Evolutionary conservation across 2,888 invertebrate genomes (phyloP).

Genomic region (Caenorhabditis angaria): DNA sequence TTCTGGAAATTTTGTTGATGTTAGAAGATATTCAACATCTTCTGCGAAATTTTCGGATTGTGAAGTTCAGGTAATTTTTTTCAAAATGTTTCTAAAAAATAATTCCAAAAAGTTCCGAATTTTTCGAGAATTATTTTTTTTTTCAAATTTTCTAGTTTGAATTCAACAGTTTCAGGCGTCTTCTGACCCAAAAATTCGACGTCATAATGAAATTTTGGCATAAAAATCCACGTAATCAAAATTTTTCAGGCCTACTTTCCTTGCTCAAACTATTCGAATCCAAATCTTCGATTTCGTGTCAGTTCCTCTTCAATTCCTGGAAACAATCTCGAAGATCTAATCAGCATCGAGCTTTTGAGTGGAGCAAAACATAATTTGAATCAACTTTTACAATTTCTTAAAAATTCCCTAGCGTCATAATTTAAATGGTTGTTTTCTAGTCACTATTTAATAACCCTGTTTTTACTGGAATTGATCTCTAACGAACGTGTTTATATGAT

Average conservation of each 20-base stretch:
- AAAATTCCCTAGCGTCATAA: slow-evolving; percentile 17
- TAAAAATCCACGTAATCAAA: background rate
- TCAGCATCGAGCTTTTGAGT: slow-evolving; percentile 25
- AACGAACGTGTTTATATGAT: slow-evolving; percentile 3
- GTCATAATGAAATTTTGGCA: background rate
- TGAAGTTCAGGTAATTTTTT: background rate
- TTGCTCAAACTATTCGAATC: background rate
- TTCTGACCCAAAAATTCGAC: background rate
- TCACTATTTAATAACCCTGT: background rate
- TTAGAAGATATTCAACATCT: background rate
- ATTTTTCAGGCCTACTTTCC: slow-evolving; percentile 29
- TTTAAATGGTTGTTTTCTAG: slow-evolving; percentile 6
- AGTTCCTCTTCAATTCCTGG: background rate
- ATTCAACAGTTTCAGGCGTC: background rate
- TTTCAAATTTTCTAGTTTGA: background rate
- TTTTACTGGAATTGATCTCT: background rate
- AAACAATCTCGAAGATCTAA: background rate
- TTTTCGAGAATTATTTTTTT: background rate
- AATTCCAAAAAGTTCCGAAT: background rate
- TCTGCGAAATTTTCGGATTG: background rate
- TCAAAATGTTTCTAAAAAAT: background rate
- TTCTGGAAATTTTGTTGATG: slow-evolving; percentile 28
- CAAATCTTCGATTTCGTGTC: slow-evolving; percentile 14
- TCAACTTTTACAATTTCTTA: slow-evolving; percentile 34
- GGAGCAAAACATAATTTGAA: slow-evolving; percentile 31